Evolutionary conservation across 2,888 invertebrate species (phyloP), one percentile per base, ranked within the genome.

Genomic region (Vesta saturnalis): DNA sequence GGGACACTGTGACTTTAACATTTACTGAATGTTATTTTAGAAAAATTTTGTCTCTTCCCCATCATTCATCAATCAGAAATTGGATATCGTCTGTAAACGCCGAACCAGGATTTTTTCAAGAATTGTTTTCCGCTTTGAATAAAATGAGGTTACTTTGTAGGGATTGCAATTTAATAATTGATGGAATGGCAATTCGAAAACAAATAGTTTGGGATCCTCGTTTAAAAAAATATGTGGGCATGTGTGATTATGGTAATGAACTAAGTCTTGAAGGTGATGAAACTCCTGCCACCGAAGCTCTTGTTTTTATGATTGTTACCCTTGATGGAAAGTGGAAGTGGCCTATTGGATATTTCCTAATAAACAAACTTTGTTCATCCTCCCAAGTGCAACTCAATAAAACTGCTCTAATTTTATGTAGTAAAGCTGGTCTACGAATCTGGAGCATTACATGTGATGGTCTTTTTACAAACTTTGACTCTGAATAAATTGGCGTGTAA

Each of bases 251-350:
- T 30, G 66, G 60, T 19, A 66, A 66, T 56, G 43, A 60, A 30
- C 16, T 43, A 16, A 6, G n/a, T 14, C 43, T 64, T 30, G 67
- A 67, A 67, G 30, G 47, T 10, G 30, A 52, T 56, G 66, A 69
- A 69, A 55, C 63, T 49, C 60, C 55, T 16, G 59, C 67, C 14
- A 59, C 67, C n/a, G 67, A 70, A 67, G 70, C 60, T 12, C 35
- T 64, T 39, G 67, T 70, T 64, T 60, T 70, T 64, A 67, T 70
- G 70, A 43, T 70, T 12, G 58, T 57, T 57, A 58, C 60, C 15
- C 55, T 67, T 52, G 57, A 70, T 62, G 65, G 57, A 21, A 67
- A 70, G 46, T 70, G 64, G 61, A 47, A 47, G 16, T 16, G 14
- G 14, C 70, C 63, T 52, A 60, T 70, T 21, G 66, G 66, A 47